phyloP scores from a whole-genome alignment of 2,797 vertebrate species.

The Carcharodon carcharias region DNA sequence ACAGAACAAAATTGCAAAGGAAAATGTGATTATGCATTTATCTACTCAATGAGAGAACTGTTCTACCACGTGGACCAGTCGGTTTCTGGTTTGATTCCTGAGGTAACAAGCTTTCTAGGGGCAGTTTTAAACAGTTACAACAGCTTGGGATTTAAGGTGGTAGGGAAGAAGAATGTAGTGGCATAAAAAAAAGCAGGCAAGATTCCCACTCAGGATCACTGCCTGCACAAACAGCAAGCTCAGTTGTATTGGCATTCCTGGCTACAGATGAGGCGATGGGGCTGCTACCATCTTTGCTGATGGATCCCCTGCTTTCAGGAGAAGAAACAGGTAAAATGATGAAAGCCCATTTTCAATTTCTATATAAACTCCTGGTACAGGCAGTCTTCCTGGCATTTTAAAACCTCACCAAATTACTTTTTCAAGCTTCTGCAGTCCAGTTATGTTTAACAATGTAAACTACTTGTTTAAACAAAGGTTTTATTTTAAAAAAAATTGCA shows the following conservation, averaged over 20 bases:
- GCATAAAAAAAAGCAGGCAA: not conserved
- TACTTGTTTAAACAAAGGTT: not conserved
- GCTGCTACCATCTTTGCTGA: not conserved
- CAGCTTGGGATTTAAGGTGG: not conserved
- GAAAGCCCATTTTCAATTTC: not conserved
- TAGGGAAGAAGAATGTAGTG: not conserved
- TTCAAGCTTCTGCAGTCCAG: too few species aligned
- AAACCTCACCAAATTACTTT: too few species aligned
- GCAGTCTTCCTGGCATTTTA: too few species aligned
- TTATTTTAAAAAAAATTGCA: not conserved
- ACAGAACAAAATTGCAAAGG: not conserved
- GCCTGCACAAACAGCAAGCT: not conserved
- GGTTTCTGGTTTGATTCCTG: not conserved
- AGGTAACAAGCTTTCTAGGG: too few species aligned
- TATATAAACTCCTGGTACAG: not conserved
- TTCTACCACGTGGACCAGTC: not conserved
- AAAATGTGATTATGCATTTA: not conserved
- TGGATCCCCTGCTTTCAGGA: not conserved
- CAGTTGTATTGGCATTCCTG: not conserved
- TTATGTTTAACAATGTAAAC: not conserved
- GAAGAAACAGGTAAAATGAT: not conserved
- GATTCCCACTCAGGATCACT: not conserved
- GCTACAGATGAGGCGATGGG: not conserved
- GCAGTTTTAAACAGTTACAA: not conserved
- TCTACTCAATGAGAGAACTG: not conserved